These are phyloP conservation scores for Diachasmimorpha longicaudata DNA, from an alignment of 1,140 invertebrate species.

Conservation along the genomic window DNA sequence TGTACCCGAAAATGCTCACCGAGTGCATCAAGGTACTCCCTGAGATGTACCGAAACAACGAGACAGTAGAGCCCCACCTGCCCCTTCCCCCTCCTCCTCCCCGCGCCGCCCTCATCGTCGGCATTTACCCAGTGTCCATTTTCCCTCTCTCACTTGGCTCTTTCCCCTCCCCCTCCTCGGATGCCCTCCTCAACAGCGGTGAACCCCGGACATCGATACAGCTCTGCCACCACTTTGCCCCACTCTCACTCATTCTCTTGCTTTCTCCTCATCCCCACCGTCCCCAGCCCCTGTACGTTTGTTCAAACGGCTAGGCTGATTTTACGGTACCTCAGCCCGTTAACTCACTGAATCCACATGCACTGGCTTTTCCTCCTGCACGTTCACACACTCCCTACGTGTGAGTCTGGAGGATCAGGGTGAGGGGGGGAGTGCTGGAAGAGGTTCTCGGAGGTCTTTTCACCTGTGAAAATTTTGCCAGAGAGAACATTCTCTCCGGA, in stretches of 20 bases:
- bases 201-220: constrained; percentile 38
- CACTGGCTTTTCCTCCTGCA: not conserved
- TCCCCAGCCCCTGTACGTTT: not conserved
- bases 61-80: not conserved
- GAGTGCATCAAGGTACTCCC: not conserved
- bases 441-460: no score
- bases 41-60: not conserved
- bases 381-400: not conserved
- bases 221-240: constrained; percentile 29
- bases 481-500: no score
- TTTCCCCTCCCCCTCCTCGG: not conserved
- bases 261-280: not conserved
- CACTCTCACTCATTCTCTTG: not conserved
- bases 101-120: not conserved
- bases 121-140: not conserved
- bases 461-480: no score
- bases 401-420: no score
- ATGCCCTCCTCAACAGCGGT: constrained; percentile 21
- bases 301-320: not conserved
- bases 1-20: not conserved
- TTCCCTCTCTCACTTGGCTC: not conserved
- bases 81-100: not conserved
- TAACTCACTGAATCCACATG: constrained; percentile 5
- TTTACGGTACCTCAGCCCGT: constrained; percentile 1
- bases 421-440: no score